Evolutionary conservation across 2,888 invertebrate genomes (phyloP), one percentile per base, ranked within the genome.

Genomic region (Lasioglossum vierecki): DNA sequence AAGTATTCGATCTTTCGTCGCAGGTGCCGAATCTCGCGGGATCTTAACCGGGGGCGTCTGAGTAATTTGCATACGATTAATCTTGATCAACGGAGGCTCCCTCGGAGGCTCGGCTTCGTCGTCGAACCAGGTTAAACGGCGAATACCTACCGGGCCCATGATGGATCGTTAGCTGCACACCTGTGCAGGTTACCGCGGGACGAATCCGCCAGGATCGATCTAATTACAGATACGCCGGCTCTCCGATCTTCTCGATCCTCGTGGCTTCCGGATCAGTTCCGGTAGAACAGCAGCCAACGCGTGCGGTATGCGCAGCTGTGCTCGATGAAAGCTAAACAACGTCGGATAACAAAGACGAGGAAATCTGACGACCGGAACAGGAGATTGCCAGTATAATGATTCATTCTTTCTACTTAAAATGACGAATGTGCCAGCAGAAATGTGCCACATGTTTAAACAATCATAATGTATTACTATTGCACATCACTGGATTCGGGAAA

Each of bases 1-100:
- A 73, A 68, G 15, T 71, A 66, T 81, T 84, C 85, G 88, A 86
- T 89, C 84, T 86, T 86, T 79, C 74, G 77, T 57, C 76, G 22
- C 11, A 63, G 76, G 26, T 83, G 71, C 39, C 9, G 76, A 70
- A 73, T 86, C 88, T 83, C 83, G 77, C 60, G 83, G 76, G 86
- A 88, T 89, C 79, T 82, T 86, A 76, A 26, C 82, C 74, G 75
- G 49, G 70, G 85, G 76, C 79, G 73, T 39, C 78, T 73, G 53
- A 73, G 86, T 91, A 89, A 91, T 91, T 91, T 91, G 86, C 91
- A 91, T 91, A 90, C 91, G 85, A 91, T 91, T 91, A 91, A 91
- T 91, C 91, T 91, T 91, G 91, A 91, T 91, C 90, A 90, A 68
- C 68, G 80, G 35, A 39, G 78, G 53, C 83, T 70, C 77, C 79